Base-by-base conservation (phyloP, 2,888 invertebrate genomes). In the Drosophila maculinotata region DNA sequence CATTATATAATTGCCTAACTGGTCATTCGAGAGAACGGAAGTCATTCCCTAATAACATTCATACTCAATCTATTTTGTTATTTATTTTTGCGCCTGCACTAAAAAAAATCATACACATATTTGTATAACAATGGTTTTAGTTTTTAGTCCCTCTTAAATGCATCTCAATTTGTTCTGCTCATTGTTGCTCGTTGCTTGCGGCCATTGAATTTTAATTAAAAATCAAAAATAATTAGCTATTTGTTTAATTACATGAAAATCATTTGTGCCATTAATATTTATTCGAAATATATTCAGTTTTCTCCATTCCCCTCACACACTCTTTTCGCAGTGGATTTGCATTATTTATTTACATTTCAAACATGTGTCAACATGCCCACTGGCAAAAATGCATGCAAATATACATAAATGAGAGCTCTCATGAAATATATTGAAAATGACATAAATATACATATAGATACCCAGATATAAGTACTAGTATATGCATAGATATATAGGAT, bases 201-300 rank as follows among this genome's bases (percentile, higher is more conserved):
- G 80, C 64, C 67, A 65, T 70, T 77, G 69, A 65, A 85, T 79
- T 83, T 83, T 85, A 83, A 83, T 83, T 85, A 85, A 83, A 83
- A 83, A 83, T 83, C 83, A 85, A 83, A 83, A 83, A 83, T 83
- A 83, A 83, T 83, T 85, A 85, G 83, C 86, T 85, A 85, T 83
- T 85, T 85, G 83, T 80, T 78, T 85, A 83, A 83, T 83, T 83
- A 83, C 86, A 80, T 83, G 86, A 83, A 78, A 85, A 76, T 82
- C 77, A 85, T 83, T 82, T 85, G 66, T 56, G 71, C 66, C 80
- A 85, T 83, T 74, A 80, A 83, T 83, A 83, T 83, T 85, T 82
- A 85, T 83, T 74, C 70, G 69, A 64, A 68, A 66, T 80, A 41
- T 54, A 49, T 65, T 68, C 30, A 45, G 17, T 26, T 70, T 65